Percentiles rank a stretch among this genome's conserved stretches.
These are phyloP conservation scores for Thyatira batis DNA, from an alignment of 2,888 invertebrate genomes.

Conservation along the genomic window DNA sequence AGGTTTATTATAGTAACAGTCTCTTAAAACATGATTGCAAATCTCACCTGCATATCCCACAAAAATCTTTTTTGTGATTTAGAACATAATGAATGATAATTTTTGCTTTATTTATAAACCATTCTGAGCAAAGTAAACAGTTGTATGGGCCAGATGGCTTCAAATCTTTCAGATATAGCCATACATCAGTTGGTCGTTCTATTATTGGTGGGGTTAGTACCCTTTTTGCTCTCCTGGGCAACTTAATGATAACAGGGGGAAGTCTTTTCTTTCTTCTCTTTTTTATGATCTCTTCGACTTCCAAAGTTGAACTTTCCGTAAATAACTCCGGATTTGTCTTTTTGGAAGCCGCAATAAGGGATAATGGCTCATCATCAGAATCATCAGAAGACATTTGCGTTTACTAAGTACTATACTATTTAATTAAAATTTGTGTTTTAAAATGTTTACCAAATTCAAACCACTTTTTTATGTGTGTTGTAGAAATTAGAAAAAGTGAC, in stretches of 20 bases:
- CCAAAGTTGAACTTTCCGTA: conserved; percentile 12
- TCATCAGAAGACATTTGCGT: conserved; percentile 58
- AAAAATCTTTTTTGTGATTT: conserved; percentile 78
- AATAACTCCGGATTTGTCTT: conserved; percentile 42
- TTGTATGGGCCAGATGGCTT: conserved; percentile 73
- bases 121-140: conserved; percentile 72
- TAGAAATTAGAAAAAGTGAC: no score
- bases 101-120: conserved; percentile 75
- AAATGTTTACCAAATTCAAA: no score
- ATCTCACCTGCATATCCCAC: conserved; percentile 75
- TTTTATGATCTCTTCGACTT: conserved; percentile 20
- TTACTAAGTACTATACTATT: no score
- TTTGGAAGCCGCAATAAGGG: conserved; percentile 63
- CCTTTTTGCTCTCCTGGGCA: conserved; percentile 23
- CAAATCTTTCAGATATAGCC: conserved; percentile 76
- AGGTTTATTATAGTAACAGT: no score
- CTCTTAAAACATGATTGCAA: no score
- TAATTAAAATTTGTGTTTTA: no score
- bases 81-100: conserved; percentile 74
- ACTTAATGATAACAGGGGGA: conserved; percentile 34
- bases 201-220: conserved; percentile 40
- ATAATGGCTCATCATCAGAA: conserved; percentile 75
- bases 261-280: conserved; percentile 44
- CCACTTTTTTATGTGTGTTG: no score
- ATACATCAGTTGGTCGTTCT: conserved; percentile 70